A percentile compares a stretch with the other conserved stretches of the same genome.
These are phyloP conservation scores for Anguilla pacifica DNA, from an alignment of 2,797 vertebrate species.

Conservation along the genomic window DNA sequence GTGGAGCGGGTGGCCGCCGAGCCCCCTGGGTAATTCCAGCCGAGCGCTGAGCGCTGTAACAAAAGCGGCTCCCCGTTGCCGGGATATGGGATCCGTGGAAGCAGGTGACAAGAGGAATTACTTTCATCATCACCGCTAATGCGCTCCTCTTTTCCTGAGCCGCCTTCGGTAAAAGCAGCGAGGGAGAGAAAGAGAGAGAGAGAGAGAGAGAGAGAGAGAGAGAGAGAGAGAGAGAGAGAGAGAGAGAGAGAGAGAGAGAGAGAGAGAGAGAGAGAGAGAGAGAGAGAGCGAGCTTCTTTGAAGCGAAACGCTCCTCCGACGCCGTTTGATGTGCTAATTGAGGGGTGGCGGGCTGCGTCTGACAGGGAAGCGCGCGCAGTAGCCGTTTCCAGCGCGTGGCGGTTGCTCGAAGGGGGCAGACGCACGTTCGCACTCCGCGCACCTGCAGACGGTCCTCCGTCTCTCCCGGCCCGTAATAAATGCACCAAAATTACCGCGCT, in stretches of 20 bases:
- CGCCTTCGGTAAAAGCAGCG: not conserved
- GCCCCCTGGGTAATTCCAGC: not conserved
- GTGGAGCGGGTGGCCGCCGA: not conserved
- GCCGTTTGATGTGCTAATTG: slow-evolving; percentile 15
- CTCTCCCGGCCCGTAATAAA: not conserved
- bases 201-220: too few relatives aligned
- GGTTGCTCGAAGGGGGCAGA: not conserved
- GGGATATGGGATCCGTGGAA: not conserved
- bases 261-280: too few relatives aligned
- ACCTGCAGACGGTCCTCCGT: not conserved
- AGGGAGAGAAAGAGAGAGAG: not conserved
- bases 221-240: too few relatives aligned
- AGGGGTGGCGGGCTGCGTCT: not conserved
- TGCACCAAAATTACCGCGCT: not conserved
- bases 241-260: too few relatives aligned
- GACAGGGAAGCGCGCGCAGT: not conserved
- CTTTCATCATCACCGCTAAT: slow-evolving; percentile 9
- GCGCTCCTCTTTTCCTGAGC: not conserved
- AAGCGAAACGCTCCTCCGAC: not conserved
- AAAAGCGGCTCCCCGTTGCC: not conserved
- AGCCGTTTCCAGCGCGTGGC: not conserved
- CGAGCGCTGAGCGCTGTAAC: not conserved
- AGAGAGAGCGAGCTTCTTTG: not conserved
- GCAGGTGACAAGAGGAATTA: slow-evolving; percentile 13
- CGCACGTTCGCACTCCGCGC: not conserved